Evolutionary conservation across 2,888 invertebrate species (phyloP), one percentile per base, ranked within the genome.

Genomic region (Agriopis aurantiaria): DNA sequence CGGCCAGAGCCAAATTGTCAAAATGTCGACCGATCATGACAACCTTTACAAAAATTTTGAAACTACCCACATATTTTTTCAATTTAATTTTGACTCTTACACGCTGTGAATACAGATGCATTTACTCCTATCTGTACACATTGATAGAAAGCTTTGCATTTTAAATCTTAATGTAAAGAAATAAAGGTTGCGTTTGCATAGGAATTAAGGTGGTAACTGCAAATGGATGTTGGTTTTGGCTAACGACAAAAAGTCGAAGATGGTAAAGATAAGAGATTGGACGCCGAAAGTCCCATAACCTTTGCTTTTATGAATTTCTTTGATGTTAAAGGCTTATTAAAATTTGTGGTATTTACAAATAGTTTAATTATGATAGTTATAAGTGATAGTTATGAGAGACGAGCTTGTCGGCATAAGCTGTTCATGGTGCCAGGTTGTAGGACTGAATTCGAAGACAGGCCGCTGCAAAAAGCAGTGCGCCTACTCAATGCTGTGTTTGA

Each of bases 11-110:
- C 84, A 88, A 90, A 92, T 91, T 92, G 92, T 92, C 92, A 92
- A 92, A 91, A 90, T 90, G 93, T 92, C 91, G 85, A 86, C 88
- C 90, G 82, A 89, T 91, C 91, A 88, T 82, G 85, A 86, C 82
- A 80, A 79, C 77, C 67, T 45, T 68, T 65, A 82, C 88, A 76
- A 82, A 45, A 33, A 33, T 46, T 14, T 41, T 57, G 45, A 23
- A 23, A 41, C 56, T 61, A 69, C 56, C 61, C 51, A 59, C 62
- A 60, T 40, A 17, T 53, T 23, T 48, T 8, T 7, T 9, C 57
- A n/a, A 60, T 59, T n/a, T 17, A 1, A 68, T 45, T 56, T 49
- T 61, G 9, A 69, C 49, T 69, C 51, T 62, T 82, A 77, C 4
- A 2, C 0, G 33, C 11, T 55, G 3, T 40, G 0, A 7, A 48